These are phyloP conservation scores for Patiria miniata DNA, from an alignment of 35 echinoderm and acorn worm species.

Conservation along the genomic window DNA sequence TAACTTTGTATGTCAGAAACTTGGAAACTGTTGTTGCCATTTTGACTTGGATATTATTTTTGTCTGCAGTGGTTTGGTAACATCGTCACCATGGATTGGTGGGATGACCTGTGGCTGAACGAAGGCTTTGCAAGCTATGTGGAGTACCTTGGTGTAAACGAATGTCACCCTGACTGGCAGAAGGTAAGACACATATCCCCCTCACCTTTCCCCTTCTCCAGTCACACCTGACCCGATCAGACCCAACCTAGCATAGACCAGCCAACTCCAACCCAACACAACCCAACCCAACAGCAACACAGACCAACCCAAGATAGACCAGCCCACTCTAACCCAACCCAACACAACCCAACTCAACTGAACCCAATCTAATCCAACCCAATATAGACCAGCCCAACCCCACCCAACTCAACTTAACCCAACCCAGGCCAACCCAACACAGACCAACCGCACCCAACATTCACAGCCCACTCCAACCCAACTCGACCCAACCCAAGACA, in stretches of 20 bases:
- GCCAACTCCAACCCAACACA: background rate
- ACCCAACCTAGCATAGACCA: background rate
- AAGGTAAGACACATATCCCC: constrained; percentile 52
- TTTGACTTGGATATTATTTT: background rate
- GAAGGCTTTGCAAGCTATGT: constrained; percentile 96
- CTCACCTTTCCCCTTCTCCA: background rate
- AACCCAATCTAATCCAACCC: background rate
- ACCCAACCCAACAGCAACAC: background rate
- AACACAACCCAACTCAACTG: background rate
- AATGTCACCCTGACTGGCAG: constrained; percentile 72
- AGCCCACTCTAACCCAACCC: background rate
- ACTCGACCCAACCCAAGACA: background rate
- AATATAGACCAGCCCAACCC: background rate
- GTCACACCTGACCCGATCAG: too few relatives aligned
- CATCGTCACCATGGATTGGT: constrained; percentile 89
- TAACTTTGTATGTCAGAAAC: background rate
- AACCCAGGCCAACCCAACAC: background rate
- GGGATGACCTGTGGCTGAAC: constrained; percentile 96
- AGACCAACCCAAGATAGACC: background rate
- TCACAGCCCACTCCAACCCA: background rate
- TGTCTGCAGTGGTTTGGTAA: constrained; percentile 91
- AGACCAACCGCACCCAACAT: background rate
- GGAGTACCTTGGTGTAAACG: constrained; percentile 74
- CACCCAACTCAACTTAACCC: background rate
- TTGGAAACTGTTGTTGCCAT: background rate